These are phyloP conservation scores for Oceanodroma tethys DNA, from an alignment of 2,113 vertebrate genomes.

Conservation along the genomic window DNA sequence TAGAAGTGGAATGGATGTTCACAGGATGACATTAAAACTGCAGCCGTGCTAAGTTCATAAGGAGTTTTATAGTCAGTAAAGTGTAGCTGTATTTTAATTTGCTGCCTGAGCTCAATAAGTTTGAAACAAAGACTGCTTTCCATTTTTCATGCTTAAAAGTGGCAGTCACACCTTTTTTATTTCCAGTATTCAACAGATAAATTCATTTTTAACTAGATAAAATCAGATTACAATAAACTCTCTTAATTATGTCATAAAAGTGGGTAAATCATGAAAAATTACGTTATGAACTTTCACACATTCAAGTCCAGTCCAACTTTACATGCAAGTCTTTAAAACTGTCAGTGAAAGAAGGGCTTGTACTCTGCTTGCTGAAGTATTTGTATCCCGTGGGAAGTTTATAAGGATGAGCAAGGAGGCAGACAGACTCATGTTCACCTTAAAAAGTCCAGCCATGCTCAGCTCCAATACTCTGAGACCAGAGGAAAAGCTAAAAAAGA, in stretches of 20 bases:
- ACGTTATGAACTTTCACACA: neutral
- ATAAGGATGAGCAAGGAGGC: neutral
- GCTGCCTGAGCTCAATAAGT: constrained; percentile 19
- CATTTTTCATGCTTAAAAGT: constrained; percentile 40
- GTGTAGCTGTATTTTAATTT: constrained; percentile 33
- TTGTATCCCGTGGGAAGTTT: neutral
- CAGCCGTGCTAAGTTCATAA: neutral
- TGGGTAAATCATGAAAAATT: neutral
- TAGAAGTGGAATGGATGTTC: neutral
- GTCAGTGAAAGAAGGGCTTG: neutral
- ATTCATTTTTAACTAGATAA: constrained; percentile 35
- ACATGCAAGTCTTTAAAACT: neutral
- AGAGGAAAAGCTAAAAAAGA: neutral
- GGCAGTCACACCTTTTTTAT: constrained; percentile 28
- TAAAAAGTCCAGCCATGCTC: neutral
- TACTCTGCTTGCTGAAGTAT: neutral
- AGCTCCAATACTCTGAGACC: neutral
- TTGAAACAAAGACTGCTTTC: constrained; percentile 28
- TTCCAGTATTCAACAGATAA: constrained; percentile 11
- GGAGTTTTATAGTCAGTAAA: constrained; percentile 42
- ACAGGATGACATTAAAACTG: constrained; percentile 9
- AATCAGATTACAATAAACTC: constrained; percentile 13
- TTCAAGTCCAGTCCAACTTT: neutral
- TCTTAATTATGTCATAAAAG: constrained; percentile 24
- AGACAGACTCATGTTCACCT: neutral